These are phyloP conservation scores for Diachrysia chrysitis DNA, from an alignment of 2,888 invertebrate genomes.

Conservation along the genomic window DNA sequence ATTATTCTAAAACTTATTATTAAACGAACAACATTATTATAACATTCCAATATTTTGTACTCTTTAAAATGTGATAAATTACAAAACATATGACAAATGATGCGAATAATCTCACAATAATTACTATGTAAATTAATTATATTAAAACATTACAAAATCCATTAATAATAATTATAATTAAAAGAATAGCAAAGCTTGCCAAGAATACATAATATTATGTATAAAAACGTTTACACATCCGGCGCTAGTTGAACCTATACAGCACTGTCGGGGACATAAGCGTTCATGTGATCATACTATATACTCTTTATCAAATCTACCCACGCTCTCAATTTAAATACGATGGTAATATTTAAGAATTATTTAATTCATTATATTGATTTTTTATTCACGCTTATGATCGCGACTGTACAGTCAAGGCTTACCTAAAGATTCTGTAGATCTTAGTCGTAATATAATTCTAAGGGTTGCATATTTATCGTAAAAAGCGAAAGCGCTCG, in stretches of 20 bases:
- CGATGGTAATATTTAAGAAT: slow-evolving; percentile 18
- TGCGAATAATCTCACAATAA: slow-evolving; percentile 84
- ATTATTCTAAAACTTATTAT: slow-evolving; percentile 87
- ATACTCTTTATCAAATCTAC: slow-evolving; percentile 37
- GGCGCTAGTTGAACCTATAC: slow-evolving; percentile 52
- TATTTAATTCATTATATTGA: slow-evolving; percentile 31
- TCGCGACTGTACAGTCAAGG: slow-evolving; percentile 35
- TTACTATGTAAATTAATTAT: slow-evolving; percentile 87
- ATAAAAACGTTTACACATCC: slow-evolving; percentile 74
- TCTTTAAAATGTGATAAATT: slow-evolving; percentile 89
- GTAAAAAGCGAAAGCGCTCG: slow-evolving; percentile 40
- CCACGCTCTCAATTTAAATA: slow-evolving; percentile 12
- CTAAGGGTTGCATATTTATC: slow-evolving; percentile 53
- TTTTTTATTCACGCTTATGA: slow-evolving; percentile 42
- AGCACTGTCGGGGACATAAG: slow-evolving; percentile 56
- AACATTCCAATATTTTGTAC: slow-evolving; percentile 89
- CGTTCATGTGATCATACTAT: slow-evolving; percentile 27
- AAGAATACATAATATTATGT: slow-evolving; percentile 76
- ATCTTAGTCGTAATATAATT: slow-evolving; percentile 50
- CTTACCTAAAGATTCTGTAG: slow-evolving; percentile 44
- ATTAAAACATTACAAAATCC: slow-evolving; percentile 88
- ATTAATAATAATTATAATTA: slow-evolving; percentile 85
- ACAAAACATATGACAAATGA: slow-evolving; percentile 84
- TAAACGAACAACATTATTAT: slow-evolving; percentile 87
- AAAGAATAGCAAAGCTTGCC: slow-evolving; percentile 83